phyloP scores from a whole-genome alignment of 92 coral and sea anemone species.

The Palythoa caribaeorum region DNA sequence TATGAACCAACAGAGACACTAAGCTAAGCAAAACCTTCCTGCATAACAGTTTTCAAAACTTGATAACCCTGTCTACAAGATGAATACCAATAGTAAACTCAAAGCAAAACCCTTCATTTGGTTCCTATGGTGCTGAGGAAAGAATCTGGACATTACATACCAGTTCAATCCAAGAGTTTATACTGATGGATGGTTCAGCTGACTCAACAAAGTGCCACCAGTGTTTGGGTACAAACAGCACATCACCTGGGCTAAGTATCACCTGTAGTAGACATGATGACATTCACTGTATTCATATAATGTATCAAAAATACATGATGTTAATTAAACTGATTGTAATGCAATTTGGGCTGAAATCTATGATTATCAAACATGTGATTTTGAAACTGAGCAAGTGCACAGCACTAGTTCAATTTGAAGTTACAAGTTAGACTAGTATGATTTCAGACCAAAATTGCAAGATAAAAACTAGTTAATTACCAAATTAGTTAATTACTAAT shows the following conservation, averaged over 20 bases:
- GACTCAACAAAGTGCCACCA: constrained; percentile 99
- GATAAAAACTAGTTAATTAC: too few species aligned
- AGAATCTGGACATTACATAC: constrained; percentile 52
- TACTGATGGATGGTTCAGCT: constrained; percentile 88
- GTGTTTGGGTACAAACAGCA: constrained; percentile 92
- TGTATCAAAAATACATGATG: not conserved
- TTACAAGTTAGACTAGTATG: too few species aligned
- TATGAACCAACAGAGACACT: too few species aligned
- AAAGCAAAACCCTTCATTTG: not conserved
- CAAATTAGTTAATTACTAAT: too few species aligned
- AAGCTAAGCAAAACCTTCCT: too few species aligned
- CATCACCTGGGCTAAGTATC: constrained; percentile 90
- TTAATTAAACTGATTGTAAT: too few species aligned
- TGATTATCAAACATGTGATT: too few species aligned
- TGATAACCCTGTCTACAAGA: not conserved
- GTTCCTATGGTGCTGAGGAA: not conserved
- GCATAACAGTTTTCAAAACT: too few species aligned
- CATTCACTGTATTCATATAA: not conserved
- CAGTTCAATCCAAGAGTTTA: constrained; percentile 98
- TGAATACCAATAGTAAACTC: not conserved
- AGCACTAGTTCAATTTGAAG: too few species aligned
- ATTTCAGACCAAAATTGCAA: too few species aligned
- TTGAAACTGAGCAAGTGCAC: too few species aligned
- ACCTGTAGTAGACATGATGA: constrained; percentile 58
- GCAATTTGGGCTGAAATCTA: too few species aligned